These are phyloP conservation scores for Punctoribates punctum DNA, from an alignment of 2,888 invertebrate genomes.

Conservation along the genomic window DNA sequence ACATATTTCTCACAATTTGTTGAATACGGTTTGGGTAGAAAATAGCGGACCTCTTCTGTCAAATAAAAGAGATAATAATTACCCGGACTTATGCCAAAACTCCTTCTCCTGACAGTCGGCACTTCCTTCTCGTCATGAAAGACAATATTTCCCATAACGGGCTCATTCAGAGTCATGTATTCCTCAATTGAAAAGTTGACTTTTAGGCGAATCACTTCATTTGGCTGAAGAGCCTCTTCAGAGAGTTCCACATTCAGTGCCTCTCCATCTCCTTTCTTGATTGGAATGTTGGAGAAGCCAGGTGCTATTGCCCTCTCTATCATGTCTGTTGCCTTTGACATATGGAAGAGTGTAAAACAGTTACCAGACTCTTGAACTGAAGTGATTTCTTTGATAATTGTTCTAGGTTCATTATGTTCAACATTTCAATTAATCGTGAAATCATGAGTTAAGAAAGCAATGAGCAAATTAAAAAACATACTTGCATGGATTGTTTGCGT, in stretches of 20 bases:
- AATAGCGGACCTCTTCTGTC: constrained; percentile 22
- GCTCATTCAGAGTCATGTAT: constrained; percentile 41
- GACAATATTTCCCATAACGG: constrained; percentile 32
- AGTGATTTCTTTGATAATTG: constrained; percentile 27
- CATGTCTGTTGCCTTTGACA: neutral
- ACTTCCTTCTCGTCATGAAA: constrained; percentile 41
- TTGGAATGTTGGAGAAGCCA: constrained; percentile 31
- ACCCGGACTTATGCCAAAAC: constrained; percentile 38
- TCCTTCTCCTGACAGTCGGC: constrained; percentile 32
- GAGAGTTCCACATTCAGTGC: constrained; percentile 36
- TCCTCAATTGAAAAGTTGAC: constrained; percentile 28
- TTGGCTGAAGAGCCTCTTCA: constrained; percentile 38
- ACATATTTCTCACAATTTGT: constrained; percentile 35
- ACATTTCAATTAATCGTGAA: too few relatives aligned
- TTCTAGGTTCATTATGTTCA: too few relatives aligned
- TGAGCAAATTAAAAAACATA: too few relatives aligned
- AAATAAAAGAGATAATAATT: constrained; percentile 39
- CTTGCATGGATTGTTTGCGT: too few relatives aligned
- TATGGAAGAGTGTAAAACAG: constrained; percentile 42
- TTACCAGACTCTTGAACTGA: constrained; percentile 40
- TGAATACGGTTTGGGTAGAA: constrained; percentile 30
- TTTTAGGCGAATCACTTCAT: constrained; percentile 35
- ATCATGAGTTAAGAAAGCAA: too few relatives aligned
- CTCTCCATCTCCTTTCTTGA: constrained; percentile 22
- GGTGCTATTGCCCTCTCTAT: constrained; percentile 31